Conservation (phyloP, 1,140 invertebrate species). For the Cyclargus thomasi region DNA sequence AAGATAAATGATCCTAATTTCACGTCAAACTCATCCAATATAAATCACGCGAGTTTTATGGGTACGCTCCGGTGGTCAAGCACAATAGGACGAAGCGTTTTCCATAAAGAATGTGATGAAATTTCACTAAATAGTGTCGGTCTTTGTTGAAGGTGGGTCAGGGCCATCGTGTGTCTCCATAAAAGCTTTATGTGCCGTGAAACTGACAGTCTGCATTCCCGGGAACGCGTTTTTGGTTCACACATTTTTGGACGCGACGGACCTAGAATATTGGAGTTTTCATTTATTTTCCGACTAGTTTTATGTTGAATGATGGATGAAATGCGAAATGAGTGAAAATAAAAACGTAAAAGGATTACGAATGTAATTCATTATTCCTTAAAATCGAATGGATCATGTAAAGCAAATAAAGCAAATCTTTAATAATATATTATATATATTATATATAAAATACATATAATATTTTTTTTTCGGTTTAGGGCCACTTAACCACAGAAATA, state of each 20-base stretch:
- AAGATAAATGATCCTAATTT: background rate
- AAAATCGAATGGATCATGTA: too few species aligned
- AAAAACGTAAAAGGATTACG: too few species aligned
- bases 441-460: too few species aligned
- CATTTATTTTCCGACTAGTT: background rate
- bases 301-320: too few species aligned
- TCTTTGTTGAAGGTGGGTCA: background rate
- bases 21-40: background rate
- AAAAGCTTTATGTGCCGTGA: constrained; percentile 48
- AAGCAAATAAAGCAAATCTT: too few species aligned
- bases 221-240: background rate
- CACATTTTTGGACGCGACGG: background rate
- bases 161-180: constrained; percentile 34
- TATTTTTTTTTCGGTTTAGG: too few species aligned
- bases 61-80: background rate
- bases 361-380: too few species aligned
- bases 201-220: constrained; percentile 20
- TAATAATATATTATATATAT: too few species aligned
- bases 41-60: background rate
- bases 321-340: too few species aligned
- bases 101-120: constrained; percentile 1
- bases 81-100: background rate
- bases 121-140: constrained; percentile 3
- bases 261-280: background rate
- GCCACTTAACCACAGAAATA: too few species aligned